A percentile compares a stretch with the other conserved stretches of the same genome.
Conservation (phyloP, 2,797 vertebrate species). For the Benthosema pterotum region DNA sequence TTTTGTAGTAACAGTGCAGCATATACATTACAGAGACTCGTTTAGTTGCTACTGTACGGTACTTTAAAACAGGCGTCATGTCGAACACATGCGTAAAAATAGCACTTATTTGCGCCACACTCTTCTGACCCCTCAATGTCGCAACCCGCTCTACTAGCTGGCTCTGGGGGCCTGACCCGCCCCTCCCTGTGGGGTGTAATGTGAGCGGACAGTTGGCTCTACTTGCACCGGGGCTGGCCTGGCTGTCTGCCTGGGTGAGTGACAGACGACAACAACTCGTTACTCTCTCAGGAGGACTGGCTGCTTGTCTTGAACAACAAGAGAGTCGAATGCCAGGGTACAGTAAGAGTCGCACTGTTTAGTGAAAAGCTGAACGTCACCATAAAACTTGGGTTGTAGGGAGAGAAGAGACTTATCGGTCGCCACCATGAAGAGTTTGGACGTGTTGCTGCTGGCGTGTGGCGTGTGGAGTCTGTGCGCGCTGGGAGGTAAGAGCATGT, state of each 20-base stretch:
- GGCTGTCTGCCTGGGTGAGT: conserved; percentile 48
- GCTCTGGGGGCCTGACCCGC: neutral
- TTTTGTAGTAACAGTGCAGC: no score
- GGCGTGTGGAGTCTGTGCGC: conserved; percentile 62
- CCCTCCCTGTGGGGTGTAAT: neutral
- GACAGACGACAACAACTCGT: conserved; percentile 74
- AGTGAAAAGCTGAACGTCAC: neutral
- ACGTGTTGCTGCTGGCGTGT: conserved; percentile 63
- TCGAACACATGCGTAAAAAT: no score
- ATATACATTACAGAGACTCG: no score
- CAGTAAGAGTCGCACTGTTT: neutral
- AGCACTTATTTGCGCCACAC: no score
- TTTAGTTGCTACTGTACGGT: no score
- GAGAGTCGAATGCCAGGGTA: conserved; percentile 15
- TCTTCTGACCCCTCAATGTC: no score
- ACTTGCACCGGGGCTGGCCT: no score
- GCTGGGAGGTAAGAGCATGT: conserved; percentile 68
- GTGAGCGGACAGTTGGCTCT: no score
- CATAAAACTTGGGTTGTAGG: conserved; percentile 7
- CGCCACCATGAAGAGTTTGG: conserved; percentile 65
- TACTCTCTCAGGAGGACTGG: conserved; percentile 22
- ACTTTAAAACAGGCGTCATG: no score
- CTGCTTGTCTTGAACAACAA: conserved; percentile 8
- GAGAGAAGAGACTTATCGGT: neutral
- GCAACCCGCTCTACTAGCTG: no score